Evolutionary conservation across 2,113 vertebrate species (phyloP).

Genomic region (Dunckerocampus dactyliophorus): DNA sequence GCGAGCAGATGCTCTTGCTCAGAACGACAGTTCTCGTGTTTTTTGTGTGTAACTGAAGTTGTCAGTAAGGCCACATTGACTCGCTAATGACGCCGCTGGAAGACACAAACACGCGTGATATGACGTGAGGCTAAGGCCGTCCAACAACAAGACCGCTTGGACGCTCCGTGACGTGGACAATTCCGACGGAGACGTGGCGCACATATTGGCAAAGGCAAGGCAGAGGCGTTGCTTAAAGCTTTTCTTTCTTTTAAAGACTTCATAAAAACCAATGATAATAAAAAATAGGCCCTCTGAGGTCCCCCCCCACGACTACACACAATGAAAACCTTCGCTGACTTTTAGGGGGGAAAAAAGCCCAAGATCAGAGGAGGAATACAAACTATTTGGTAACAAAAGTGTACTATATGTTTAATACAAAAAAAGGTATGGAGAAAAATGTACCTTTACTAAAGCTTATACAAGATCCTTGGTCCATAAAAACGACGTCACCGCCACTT

Average conservation of each 20-base stretch:
- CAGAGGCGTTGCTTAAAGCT: slow-evolving; percentile 99
- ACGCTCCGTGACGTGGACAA: slow-evolving; percentile 58
- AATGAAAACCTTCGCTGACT: slow-evolving; percentile 31
- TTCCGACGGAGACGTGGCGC: slow-evolving; percentile 74
- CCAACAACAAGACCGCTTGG: too few species aligned
- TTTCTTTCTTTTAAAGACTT: slow-evolving; percentile 95
- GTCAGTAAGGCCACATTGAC: slow-evolving; percentile 76
- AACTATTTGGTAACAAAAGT: slow-evolving; percentile 99
- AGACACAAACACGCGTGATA: slow-evolving; percentile 28
- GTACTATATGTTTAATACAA: slow-evolving; percentile 95
- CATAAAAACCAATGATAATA: slow-evolving; percentile 85
- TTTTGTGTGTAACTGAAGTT: slow-evolving; percentile 38
- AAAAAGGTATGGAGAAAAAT: slow-evolving; percentile 99
- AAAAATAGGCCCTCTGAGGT: slow-evolving; percentile 90
- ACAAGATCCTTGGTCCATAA: slow-evolving; percentile 99
- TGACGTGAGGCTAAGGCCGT: slow-evolving; percentile 31
- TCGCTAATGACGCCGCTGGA: slow-evolving; percentile 2
- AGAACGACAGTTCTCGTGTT: not conserved
- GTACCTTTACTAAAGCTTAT: slow-evolving; percentile 99
- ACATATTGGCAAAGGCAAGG: slow-evolving; percentile 93
- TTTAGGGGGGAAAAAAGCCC: slow-evolving; percentile 66
- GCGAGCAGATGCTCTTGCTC: slow-evolving; percentile 5
- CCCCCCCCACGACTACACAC: slow-evolving; percentile 54
- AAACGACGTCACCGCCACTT: slow-evolving; percentile 86
- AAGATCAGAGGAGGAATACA: slow-evolving; percentile 86